Conservation (phyloP, 2,888 invertebrate genomes). For the Philopedon plagiatum region DNA sequence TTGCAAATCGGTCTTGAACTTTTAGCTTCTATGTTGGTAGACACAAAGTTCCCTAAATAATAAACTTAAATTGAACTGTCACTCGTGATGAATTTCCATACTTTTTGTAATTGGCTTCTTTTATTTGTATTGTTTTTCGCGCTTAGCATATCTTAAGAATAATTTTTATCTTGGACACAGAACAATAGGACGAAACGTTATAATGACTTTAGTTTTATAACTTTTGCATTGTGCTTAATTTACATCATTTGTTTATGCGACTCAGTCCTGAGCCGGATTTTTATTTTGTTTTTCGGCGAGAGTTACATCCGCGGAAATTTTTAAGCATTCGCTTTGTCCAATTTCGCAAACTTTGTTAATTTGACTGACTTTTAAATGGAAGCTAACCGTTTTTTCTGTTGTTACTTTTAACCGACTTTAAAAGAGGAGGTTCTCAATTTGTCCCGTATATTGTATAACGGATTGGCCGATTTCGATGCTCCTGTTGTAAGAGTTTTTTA, state of each 20-base stretch:
- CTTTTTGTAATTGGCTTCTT: slow-evolving; percentile 3
- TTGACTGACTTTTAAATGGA: not conserved
- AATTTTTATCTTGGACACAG: slow-evolving; percentile 11
- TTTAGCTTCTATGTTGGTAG: not conserved
- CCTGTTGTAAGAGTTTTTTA: too few species aligned
- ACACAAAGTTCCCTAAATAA: slow-evolving; percentile 4
- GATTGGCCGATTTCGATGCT: too few species aligned
- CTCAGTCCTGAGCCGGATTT: not conserved
- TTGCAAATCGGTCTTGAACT: not conserved
- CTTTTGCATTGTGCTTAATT: slow-evolving; percentile 25
- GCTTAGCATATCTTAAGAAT: slow-evolving; percentile 9
- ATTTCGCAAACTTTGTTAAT: not conserved
- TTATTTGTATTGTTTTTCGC: slow-evolving; percentile 18
- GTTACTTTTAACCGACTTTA: not conserved
- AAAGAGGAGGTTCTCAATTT: too few species aligned
- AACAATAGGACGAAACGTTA: slow-evolving; percentile 12
- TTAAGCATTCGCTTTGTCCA: slow-evolving; percentile 9
- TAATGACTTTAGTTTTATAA: slow-evolving; percentile 33
- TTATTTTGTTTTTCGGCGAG: not conserved
- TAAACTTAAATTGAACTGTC: slow-evolving; percentile 21
- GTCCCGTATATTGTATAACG: too few species aligned
- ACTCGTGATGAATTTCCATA: slow-evolving; percentile 12
- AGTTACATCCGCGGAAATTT: not conserved
- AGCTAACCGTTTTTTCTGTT: not conserved
- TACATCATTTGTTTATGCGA: slow-evolving; percentile 20